Percentiles rank a stretch among this genome's conserved stretches.
phyloP scores from a whole-genome alignment of 2,797 vertebrate genomes.

The Poeciliopsis paucimaculata region DNA sequence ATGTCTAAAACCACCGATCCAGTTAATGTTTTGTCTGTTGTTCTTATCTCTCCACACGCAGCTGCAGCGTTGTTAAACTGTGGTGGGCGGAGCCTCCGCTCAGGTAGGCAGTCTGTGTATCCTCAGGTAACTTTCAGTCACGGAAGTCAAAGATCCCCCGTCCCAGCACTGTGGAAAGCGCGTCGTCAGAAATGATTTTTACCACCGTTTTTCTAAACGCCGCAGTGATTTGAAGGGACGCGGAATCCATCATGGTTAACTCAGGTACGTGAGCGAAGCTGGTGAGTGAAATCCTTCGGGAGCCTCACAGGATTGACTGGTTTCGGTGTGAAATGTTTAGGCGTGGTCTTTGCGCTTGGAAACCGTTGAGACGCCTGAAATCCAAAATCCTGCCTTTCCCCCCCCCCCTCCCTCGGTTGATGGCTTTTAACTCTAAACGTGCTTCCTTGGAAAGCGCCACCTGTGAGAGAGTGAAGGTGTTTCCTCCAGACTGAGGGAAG shows the following conservation, averaged over 20 bases:
- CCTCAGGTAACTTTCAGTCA: slow-evolving; percentile 46
- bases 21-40: no score
- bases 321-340: slow-evolving; percentile 43
- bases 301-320: rapidly evolving
- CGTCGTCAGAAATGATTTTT: slow-evolving; percentile 44
- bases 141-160: slow-evolving; percentile 4
- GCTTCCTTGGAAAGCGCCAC: neutral
- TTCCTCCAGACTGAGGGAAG: neutral
- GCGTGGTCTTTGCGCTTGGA: slow-evolving; percentile 61
- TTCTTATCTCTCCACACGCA: no score
- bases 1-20: no score
- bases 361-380: neutral
- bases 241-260: slow-evolving; percentile 58
- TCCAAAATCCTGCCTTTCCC: neutral
- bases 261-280: slow-evolving; percentile 63
- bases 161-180: neutral
- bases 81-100: slow-evolving; percentile 46
- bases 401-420: neutral
- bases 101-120: slow-evolving; percentile 24
- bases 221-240: slow-evolving; percentile 37
- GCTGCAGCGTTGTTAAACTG: no score
- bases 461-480: neutral
- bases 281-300: neutral
- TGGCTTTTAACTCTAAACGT: neutral
- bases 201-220: neutral